phyloP scores from a whole-genome alignment of 2,797 vertebrate species.

The Sternarchorhynchus goeldii region DNA sequence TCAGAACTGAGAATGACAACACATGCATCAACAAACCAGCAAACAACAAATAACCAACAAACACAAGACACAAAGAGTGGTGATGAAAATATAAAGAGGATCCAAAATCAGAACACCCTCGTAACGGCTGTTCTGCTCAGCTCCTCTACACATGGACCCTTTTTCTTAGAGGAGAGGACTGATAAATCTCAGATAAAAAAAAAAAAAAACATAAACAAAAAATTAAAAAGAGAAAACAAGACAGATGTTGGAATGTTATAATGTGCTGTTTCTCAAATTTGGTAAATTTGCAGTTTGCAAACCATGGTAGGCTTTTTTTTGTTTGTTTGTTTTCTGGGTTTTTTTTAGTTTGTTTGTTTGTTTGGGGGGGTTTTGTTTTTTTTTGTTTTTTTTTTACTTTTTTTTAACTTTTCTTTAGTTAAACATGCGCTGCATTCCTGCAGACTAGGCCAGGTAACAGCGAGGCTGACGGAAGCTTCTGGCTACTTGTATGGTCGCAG shows the following conservation, averaged over 20 bases:
- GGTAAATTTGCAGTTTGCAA: constrained; percentile 49
- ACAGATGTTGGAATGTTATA: constrained; percentile 63
- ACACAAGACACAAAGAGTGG: constrained; percentile 37
- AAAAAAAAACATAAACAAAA: not conserved
- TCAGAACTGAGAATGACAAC: constrained; percentile 27
- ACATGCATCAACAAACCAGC: constrained; percentile 13
- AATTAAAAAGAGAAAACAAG: constrained; percentile 29
- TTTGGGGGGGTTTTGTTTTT: constrained; percentile 48
- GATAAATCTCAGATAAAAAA: not conserved
- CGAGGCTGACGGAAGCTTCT: constrained; percentile 36
- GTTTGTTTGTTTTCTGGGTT: not conserved
- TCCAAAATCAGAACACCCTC: constrained; percentile 14
- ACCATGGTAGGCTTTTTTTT: not conserved
- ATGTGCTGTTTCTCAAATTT: constrained; percentile 66
- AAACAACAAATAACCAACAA: constrained; percentile 23
- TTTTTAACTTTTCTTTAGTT: constrained; percentile 4
- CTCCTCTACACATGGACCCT: constrained; percentile 22
- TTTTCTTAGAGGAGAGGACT: constrained; percentile 26
- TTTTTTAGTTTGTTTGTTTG: constrained; percentile 5
- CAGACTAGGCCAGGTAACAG: constrained; percentile 58
- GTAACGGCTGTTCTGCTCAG: constrained; percentile 2
- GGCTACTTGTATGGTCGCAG: constrained; percentile 96
- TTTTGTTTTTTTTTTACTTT: constrained; percentile 52
- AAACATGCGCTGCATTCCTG: constrained; percentile 56
- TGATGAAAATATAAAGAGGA: constrained; percentile 36